These are phyloP conservation scores for Arge pagana DNA, from an alignment of 2,888 invertebrate genomes.

Conservation along the genomic window DNA sequence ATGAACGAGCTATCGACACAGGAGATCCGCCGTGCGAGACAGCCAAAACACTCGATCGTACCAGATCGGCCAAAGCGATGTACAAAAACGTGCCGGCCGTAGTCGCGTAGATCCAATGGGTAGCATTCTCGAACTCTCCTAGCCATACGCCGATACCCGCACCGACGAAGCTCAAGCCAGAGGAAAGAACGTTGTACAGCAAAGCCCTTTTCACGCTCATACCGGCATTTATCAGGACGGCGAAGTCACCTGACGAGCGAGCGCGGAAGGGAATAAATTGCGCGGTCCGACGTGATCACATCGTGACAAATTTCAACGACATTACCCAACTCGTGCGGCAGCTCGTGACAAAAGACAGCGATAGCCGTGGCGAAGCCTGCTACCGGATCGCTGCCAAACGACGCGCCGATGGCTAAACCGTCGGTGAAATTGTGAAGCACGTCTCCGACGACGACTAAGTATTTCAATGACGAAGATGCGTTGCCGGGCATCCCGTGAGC, in stretches of 20 bases:
- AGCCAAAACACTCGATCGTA: constrained; percentile 58
- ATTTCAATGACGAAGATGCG: constrained; percentile 64
- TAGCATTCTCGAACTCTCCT: constrained; percentile 70
- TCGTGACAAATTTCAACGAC: no score
- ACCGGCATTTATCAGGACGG: constrained; percentile 76
- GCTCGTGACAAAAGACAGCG: constrained; percentile 80
- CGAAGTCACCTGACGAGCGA: constrained; percentile 70
- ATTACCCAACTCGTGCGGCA: constrained; percentile 76
- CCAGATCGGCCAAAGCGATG: constrained; percentile 79
- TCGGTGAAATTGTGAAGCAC: constrained; percentile 81
- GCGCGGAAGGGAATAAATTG: neutral
- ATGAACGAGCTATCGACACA: no score
- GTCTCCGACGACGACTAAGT: constrained; percentile 81
- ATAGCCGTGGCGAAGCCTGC: constrained; percentile 78
- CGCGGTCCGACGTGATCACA: neutral
- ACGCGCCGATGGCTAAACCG: constrained; percentile 80
- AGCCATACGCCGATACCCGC: constrained; percentile 76
- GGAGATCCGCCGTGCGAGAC: neutral
- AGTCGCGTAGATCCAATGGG: constrained; percentile 78
- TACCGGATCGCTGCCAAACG: constrained; percentile 73
- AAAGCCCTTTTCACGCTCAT: constrained; percentile 74
- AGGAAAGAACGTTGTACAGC: constrained; percentile 75
- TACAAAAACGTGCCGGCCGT: constrained; percentile 83
- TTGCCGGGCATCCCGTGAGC: constrained; percentile 29
- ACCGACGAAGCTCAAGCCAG: constrained; percentile 75